Percentiles rank a stretch among this genome's conserved stretches.
Conservation (phyloP, 2,113 vertebrate genomes). For the Lathamus discolor region DNA sequence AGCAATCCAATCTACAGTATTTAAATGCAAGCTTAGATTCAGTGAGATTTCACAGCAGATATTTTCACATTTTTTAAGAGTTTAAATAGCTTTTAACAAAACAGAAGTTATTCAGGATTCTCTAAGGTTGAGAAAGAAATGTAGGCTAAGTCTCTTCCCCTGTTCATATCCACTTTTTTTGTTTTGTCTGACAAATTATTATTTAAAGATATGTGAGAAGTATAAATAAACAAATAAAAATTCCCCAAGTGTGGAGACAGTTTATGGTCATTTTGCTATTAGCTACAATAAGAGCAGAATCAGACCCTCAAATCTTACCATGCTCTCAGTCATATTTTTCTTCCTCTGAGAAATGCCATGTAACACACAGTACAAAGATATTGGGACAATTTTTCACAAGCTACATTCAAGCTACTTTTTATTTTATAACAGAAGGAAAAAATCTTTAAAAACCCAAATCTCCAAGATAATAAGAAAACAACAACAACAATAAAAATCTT, state of each 20-base stretch:
- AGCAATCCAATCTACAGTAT: constrained; percentile 57
- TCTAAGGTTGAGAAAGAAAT: constrained; percentile 43
- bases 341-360: constrained; percentile 26
- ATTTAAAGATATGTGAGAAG: constrained; percentile 60
- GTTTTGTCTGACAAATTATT: constrained; percentile 63
- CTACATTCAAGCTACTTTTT: neutral
- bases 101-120: constrained; percentile 52
- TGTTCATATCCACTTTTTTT: constrained; percentile 42
- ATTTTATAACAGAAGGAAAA: constrained; percentile 10
- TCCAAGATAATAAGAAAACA: constrained; percentile 1
- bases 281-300: constrained; percentile 36
- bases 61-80: constrained; percentile 54
- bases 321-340: constrained; percentile 11
- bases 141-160: constrained; percentile 39
- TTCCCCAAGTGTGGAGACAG: constrained; percentile 14
- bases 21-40: constrained; percentile 58
- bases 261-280: constrained; percentile 32
- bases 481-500: neutral
- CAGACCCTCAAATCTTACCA: constrained; percentile 22
- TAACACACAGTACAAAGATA: constrained; percentile 8
- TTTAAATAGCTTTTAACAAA: constrained; percentile 57
- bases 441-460: neutral
- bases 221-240: constrained; percentile 69
- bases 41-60: constrained; percentile 43
- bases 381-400: constrained; percentile 45